Conservation (phyloP, 2,888 invertebrate species). For the Acanthoscelides obtectus region DNA sequence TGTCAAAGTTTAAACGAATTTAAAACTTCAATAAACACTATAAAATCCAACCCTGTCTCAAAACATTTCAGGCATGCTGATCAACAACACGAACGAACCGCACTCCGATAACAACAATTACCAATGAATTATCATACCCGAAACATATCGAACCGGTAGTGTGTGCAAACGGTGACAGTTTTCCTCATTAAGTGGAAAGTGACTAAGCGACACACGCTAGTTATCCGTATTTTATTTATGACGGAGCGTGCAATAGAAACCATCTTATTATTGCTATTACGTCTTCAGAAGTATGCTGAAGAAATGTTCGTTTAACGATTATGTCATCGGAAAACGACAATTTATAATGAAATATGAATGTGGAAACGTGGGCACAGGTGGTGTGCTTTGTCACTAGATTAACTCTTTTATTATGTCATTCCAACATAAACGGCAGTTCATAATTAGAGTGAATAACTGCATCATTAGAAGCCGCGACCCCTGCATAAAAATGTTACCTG, state of each 20-base stretch:
- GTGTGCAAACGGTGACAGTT: background rate
- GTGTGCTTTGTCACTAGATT: background rate
- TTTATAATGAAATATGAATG: background rate
- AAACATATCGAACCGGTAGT: background rate
- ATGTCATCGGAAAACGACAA: background rate
- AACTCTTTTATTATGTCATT: background rate
- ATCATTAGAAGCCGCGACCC: no score
- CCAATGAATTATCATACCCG: background rate
- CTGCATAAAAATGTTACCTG: no score
- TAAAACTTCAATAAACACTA: no score
- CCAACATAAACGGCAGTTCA: background rate
- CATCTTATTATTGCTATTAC: background rate
- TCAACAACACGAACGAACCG: background rate
- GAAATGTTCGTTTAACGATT: background rate
- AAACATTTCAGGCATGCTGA: background rate
- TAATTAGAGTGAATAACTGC: no score
- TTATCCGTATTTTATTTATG: background rate
- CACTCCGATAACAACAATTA: background rate
- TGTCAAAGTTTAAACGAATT: no score
- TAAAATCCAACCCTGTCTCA: background rate
- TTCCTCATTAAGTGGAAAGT: background rate
- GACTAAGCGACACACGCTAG: background rate
- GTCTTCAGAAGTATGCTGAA: background rate
- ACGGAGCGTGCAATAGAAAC: background rate
- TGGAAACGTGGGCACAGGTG: background rate